phyloP scores from a whole-genome alignment of 2,888 invertebrate species.

The Erebia aethiops region DNA sequence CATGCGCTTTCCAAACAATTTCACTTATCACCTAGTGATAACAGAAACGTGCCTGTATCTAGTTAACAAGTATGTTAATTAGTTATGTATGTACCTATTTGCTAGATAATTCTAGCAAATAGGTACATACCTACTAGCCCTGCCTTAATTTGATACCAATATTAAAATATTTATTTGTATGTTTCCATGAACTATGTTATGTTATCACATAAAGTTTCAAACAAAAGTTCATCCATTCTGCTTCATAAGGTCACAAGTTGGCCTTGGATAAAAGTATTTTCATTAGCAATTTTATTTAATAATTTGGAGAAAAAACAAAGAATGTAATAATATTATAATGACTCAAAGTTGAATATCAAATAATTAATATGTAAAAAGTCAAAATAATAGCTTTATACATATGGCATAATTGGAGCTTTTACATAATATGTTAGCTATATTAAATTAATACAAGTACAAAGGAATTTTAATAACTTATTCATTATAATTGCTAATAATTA shows the following conservation, averaged over 20 bases:
- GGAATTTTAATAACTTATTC: too few relatives aligned
- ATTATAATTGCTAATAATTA: too few relatives aligned
- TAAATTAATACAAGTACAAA: too few relatives aligned
- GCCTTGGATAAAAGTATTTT: not conserved
- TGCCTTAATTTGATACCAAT: not conserved
- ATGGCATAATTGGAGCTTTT: too few relatives aligned
- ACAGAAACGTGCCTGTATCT: not conserved
- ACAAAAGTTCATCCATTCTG: not conserved
- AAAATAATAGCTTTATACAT: not conserved
- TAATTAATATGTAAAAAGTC: not conserved
- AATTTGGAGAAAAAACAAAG: not conserved
- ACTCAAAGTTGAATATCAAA: not conserved
- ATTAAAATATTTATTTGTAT: too few relatives aligned
- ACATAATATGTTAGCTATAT: too few relatives aligned
- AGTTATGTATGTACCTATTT: not conserved
- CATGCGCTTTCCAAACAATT: slow-evolving; percentile 8
- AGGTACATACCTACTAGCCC: too few relatives aligned
- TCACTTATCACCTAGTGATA: slow-evolving; percentile 6
- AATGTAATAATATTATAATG: not conserved
- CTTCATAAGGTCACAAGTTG: not conserved
- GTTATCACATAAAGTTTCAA: not conserved
- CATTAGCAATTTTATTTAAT: not conserved
- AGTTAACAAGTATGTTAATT: not conserved
- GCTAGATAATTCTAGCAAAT: not conserved
- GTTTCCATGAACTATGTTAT: too few relatives aligned